These are phyloP conservation scores for Athene noctua DNA, from an alignment of 2,113 vertebrate species.

Conservation along the genomic window DNA sequence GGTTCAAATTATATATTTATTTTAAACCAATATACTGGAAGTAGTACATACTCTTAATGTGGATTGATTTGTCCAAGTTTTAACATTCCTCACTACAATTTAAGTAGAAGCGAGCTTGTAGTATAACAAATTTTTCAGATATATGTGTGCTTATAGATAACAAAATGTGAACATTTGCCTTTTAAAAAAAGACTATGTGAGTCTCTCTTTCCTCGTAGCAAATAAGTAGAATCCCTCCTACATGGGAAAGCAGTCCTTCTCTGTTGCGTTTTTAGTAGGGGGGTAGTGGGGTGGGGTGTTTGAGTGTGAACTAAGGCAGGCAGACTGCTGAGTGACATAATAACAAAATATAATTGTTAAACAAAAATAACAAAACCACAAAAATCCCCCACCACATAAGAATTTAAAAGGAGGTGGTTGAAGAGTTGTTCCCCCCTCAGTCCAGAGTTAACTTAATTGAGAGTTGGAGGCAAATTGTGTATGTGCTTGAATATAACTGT, in stretches of 20 bases:
- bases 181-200: background rate
- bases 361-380: background rate
- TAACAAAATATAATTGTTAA: no score
- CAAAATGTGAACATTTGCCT: background rate
- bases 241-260: background rate
- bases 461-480: background rate
- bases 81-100: background rate
- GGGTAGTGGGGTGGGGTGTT: background rate
- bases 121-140: background rate
- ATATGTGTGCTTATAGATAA: background rate
- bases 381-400: no score
- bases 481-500: background rate
- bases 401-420: background rate
- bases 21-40: background rate
- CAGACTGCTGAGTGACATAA: background rate
- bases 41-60: background rate
- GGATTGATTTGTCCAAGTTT: background rate
- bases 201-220: background rate
- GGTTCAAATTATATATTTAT: background rate
- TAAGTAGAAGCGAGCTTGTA: background rate
- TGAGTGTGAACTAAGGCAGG: background rate
- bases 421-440: background rate
- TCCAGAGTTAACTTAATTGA: background rate
- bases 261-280: background rate
- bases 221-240: background rate